Evolutionary conservation across 1,140 invertebrate genomes (phyloP), one percentile per base, ranked within the genome.

Genomic region (Stenopsyche tienmushanensis): DNA sequence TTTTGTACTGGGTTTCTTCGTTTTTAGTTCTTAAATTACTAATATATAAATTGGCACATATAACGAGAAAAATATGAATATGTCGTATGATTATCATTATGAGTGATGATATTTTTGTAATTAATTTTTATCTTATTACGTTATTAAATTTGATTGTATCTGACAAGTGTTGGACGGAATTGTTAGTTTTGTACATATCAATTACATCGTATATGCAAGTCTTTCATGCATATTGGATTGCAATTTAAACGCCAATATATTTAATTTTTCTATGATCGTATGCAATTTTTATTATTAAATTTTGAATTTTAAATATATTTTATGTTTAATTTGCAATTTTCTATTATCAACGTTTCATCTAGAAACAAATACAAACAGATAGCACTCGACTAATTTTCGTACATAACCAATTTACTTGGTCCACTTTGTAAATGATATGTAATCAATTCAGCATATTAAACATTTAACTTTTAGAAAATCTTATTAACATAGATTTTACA

Each of bases 1-100:
- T 66, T 66, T 66, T 62, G 47, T 66, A 66, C 65, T 49, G 57
- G 57, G 65, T 66, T 66, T 66, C 65, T 45, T 34, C 29, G 13
- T n/a, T n/a, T n/a, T n/a, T n/a, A n/a, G n/a, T n/a, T n/a, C n/a
- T n/a, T n/a, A 8, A 39, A 8, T 39, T 39, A 39, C n/a, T 39
- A 39, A 39, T 39, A n/a, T 39, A 8, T 39, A 39, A 8, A 39
- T 39, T 39, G n/a, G n/a, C 34, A n/a, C n/a, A n/a, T n/a, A n/a
- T n/a, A n/a, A n/a, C n/a, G n/a, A n/a, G n/a, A n/a, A n/a, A n/a
- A 39, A n/a, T n/a, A n/a, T n/a, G n/a, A n/a, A n/a, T n/a, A n/a
- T n/a, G n/a, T n/a, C n/a, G n/a, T n/a, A n/a, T n/a, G n/a, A n/a
- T n/a, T n/a, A n/a, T n/a, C n/a, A n/a, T n/a, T n/a, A n/a, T n/a